phyloP scores from a whole-genome alignment of 2,797 vertebrate genomes.

The Columba guinea region DNA sequence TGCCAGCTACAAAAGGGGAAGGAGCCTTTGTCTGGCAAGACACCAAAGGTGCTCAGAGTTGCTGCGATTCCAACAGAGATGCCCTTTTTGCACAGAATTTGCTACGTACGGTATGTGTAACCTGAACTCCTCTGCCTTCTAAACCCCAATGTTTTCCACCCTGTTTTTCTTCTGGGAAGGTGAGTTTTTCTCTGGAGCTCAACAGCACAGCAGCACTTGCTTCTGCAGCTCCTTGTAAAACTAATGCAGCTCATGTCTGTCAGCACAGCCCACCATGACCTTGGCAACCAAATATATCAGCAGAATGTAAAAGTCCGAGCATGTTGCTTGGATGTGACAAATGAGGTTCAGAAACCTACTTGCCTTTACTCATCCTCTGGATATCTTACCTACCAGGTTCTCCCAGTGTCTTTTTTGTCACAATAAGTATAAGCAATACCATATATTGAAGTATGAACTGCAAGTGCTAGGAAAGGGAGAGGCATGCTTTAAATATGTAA shows the following conservation, averaged over 20 bases:
- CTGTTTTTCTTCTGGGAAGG: background rate
- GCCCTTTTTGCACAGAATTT: background rate
- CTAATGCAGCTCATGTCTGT: background rate
- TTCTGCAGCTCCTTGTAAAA: background rate
- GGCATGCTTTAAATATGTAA: background rate
- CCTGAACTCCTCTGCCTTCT: background rate
- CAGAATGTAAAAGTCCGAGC: background rate
- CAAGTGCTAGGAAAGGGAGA: background rate
- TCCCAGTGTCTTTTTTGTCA: background rate
- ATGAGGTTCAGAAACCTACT: background rate
- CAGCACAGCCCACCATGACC: background rate
- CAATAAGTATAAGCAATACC: background rate
- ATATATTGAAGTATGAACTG: background rate
- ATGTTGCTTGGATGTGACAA: background rate
- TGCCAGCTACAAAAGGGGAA: background rate
- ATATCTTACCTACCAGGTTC: background rate
- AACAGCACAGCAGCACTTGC: background rate
- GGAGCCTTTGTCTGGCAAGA: background rate
- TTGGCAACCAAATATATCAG: accelerated
- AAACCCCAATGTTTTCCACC: background rate
- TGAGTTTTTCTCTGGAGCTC: background rate
- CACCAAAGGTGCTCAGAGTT: background rate
- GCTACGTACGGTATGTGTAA: background rate
- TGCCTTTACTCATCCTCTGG: background rate
- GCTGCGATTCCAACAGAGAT: background rate